Percentiles rank a stretch among this genome's conserved stretches.
These are phyloP conservation scores for Mobula hypostoma DNA, from an alignment of 2,113 vertebrate genomes.

Conservation along the genomic window DNA sequence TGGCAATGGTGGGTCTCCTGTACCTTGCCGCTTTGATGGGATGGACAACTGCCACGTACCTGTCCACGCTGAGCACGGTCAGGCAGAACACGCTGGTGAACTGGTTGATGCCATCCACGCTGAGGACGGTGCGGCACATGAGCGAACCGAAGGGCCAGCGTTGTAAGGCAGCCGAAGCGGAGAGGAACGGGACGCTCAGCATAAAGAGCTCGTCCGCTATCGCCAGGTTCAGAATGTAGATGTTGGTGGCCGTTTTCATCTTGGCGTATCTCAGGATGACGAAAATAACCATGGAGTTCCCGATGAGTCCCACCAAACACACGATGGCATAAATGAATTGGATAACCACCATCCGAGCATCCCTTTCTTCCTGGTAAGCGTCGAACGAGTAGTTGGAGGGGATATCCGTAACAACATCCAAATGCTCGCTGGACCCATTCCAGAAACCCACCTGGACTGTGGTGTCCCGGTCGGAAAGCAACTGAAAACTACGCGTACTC, in stretches of 20 bases:
- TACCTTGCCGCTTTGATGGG: constrained; percentile 23
- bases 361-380: not conserved
- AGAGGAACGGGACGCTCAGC: constrained; percentile 35
- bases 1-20: constrained; percentile 29
- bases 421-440: not conserved
- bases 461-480: not conserved
- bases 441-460: not conserved
- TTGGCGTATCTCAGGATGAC: constrained; percentile 39
- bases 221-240: constrained; percentile 43
- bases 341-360: constrained; percentile 19
- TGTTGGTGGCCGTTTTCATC: constrained; percentile 60
- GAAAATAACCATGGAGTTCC: constrained; percentile 38
- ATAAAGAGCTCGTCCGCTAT: constrained; percentile 38
- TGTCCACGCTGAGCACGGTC: constrained; percentile 38
- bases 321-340: constrained; percentile 36
- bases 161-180: not conserved
- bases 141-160: constrained; percentile 39
- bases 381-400: not conserved
- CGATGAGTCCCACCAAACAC: constrained; percentile 27
- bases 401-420: not conserved
- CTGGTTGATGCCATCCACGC: constrained; percentile 38
- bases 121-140: constrained; percentile 31
- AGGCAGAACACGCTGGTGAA: constrained; percentile 40
- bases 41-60: constrained; percentile 34
- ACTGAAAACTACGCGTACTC: not conserved